Base-by-base conservation (phyloP, 2,113 vertebrate species). In the Nematolebias whitei region DNA sequence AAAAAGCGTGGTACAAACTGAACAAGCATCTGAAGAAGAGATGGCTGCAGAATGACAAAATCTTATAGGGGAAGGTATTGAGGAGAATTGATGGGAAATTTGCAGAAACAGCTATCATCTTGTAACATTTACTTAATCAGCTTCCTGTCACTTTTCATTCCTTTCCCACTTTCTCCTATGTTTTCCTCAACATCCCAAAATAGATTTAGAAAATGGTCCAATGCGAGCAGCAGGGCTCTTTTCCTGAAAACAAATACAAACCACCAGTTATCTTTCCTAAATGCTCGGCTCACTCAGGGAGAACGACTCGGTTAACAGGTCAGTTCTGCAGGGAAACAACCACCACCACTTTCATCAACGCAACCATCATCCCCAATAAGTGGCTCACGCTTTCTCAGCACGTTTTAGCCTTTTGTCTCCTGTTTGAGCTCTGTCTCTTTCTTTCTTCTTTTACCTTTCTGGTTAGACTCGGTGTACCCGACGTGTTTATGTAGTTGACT, bases 241-340 rank as follows among this genome's bases (percentile, higher is more conserved):
- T 55, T 70, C 22, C 68, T 60, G 68, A 73, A 75, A 72, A 74
- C 69, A 35, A n/a, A 20, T 50, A 51, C 54, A 57, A 75, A 60
- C 40, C 71, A 64, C 51, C 22, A 44, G 67, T 50, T 55, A 50
- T 63, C 38, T 22, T 61, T 13, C 65, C 39, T 72, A 32, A 45
- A 74, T 52, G 40, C 29, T 49, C 59, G 56, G 22, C 45, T 74
- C 67, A 73, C 63, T 65, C 60, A 67, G 64, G 9, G 39, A 62
- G 49, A 63, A 50, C 72, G 63, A 74, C 47, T 80, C 72, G 52
- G 43, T 73, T 57, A 63, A 41, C 57, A 47, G 74, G 65, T 74
- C 76, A 80, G 35, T 78, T 79, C 55, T 68, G 23, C 38, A 55
- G 78, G 45, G 63, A 49, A 71, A 43, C 44, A 73, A 24, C 64